Percentiles rank a stretch among this genome's conserved stretches.
phyloP scores from a whole-genome alignment of 2,888 invertebrate genomes.

The Xestia c-nigrum region DNA sequence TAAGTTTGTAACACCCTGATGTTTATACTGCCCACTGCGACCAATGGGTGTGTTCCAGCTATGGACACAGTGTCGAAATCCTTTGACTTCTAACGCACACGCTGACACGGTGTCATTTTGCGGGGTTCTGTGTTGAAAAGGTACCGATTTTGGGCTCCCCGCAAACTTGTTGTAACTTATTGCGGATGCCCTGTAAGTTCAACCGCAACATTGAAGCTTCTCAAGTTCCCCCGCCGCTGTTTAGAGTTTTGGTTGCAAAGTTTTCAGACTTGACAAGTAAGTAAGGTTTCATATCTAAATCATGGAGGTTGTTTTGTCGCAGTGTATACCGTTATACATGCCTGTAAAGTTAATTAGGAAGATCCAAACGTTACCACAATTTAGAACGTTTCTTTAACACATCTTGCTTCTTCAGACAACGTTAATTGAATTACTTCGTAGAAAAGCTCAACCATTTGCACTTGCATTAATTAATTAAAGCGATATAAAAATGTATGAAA shows the following conservation, averaged over 20 bases:
- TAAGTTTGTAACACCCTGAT: slow-evolving; percentile 86
- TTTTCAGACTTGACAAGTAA: slow-evolving; percentile 71
- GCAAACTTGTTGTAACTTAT: slow-evolving; percentile 79
- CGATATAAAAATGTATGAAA: slow-evolving; percentile 39
- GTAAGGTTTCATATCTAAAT: slow-evolving; percentile 62
- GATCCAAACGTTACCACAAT: slow-evolving; percentile 20
- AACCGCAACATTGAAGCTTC: slow-evolving; percentile 78
- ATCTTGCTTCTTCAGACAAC: background rate
- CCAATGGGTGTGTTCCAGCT: slow-evolving; percentile 70
- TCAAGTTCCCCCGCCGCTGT: slow-evolving; percentile 70
- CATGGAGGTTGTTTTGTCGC: slow-evolving; percentile 68
- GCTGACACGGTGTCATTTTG: slow-evolving; percentile 53
- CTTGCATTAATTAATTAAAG: slow-evolving; percentile 31
- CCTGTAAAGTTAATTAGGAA: slow-evolving; percentile 29
- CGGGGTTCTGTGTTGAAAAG: slow-evolving; percentile 52
- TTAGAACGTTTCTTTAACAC: slow-evolving; percentile 12
- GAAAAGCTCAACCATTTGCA: slow-evolving; percentile 27
- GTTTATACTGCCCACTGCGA: slow-evolving; percentile 82
- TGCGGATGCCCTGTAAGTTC: slow-evolving; percentile 81
- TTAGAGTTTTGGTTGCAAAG: slow-evolving; percentile 71
- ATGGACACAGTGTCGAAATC: slow-evolving; percentile 63
- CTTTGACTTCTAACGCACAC: slow-evolving; percentile 48
- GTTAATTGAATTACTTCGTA: slow-evolving; percentile 16
- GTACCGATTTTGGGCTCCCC: slow-evolving; percentile 69
- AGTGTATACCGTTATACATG: slow-evolving; percentile 33